A percentile compares a stretch with the other conserved stretches of the same genome.
Conservation (phyloP, 2,888 invertebrate genomes). For the Brachylomia viminalis region DNA sequence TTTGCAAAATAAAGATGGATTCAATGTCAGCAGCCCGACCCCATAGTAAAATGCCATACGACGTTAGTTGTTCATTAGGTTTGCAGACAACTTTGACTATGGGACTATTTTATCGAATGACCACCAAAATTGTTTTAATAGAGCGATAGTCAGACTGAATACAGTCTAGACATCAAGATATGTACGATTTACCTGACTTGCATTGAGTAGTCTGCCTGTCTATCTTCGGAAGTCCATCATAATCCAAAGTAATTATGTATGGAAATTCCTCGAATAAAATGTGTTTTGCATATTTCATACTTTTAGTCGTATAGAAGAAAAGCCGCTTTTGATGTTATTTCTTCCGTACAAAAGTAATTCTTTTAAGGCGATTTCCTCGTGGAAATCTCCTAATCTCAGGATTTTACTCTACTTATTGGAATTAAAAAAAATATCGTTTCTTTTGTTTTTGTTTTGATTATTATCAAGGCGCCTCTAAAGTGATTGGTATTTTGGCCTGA, state of each 20-base stretch:
- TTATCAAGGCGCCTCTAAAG: constrained; percentile 23
- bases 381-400: constrained; percentile 51
- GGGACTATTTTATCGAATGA: neutral
- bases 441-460: constrained; percentile 54
- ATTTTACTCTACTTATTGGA: constrained; percentile 53
- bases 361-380: constrained; percentile 48
- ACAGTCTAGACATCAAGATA: too few relatives aligned
- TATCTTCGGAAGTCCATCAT: neutral
- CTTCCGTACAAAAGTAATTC: constrained; percentile 53
- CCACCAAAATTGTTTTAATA: neutral
- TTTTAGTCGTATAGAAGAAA: constrained; percentile 27
- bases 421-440: constrained; percentile 47
- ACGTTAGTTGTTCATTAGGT: neutral
- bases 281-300: neutral
- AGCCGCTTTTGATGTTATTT: constrained; percentile 47
- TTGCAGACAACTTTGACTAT: neutral
- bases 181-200: neutral
- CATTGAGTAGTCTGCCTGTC: neutral
- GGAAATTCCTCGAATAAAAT: neutral
- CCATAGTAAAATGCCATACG: too few relatives aligned
- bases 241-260: neutral
- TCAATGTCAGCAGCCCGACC: too few relatives aligned
- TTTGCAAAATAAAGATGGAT: too few relatives aligned
- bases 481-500: constrained; percentile 16
- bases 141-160: neutral